phyloP scores from a whole-genome alignment of 1,140 invertebrate species.

The Pollicipes pollicipes region DNA sequence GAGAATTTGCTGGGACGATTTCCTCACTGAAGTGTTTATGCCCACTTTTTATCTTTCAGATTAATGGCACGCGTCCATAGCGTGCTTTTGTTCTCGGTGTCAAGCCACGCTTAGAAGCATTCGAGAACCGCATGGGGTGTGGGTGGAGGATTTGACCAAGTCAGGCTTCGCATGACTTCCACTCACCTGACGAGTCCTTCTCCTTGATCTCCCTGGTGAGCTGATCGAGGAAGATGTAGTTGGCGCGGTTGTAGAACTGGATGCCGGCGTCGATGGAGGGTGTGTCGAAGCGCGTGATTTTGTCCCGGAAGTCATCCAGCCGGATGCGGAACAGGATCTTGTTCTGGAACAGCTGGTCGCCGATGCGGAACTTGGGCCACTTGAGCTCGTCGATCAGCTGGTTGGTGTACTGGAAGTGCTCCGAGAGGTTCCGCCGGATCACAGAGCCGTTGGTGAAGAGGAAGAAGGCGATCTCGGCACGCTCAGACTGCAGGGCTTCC shows the following conservation, averaged over 20 bases:
- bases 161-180: too few species aligned
- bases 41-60: too few species aligned
- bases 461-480: conserved; percentile 22
- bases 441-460: conserved; percentile 17
- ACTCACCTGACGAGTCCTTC: conserved; percentile 9
- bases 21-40: too few species aligned
- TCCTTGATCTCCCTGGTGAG: conserved; percentile 16
- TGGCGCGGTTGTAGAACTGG: conserved; percentile 17
- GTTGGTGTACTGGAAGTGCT: conserved; percentile 17
- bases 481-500: conserved; percentile 24
- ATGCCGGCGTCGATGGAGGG: conserved; percentile 16
- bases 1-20: too few species aligned
- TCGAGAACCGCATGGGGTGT: too few species aligned
- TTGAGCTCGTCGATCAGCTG: conserved; percentile 14
- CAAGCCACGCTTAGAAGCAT: too few species aligned
- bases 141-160: too few species aligned
- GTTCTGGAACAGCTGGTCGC: conserved; percentile 15
- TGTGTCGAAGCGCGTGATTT: conserved; percentile 14
- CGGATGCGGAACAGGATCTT: conserved; percentile 19
- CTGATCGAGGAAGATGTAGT: conserved; percentile 16
- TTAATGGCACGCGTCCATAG: too few species aligned
- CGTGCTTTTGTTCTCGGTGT: too few species aligned
- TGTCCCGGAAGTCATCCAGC: conserved; percentile 18
- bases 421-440: conserved; percentile 15
- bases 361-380: conserved; percentile 13